Conservation (phyloP, 2,113 vertebrate genomes). For the Festucalex cinctus region DNA sequence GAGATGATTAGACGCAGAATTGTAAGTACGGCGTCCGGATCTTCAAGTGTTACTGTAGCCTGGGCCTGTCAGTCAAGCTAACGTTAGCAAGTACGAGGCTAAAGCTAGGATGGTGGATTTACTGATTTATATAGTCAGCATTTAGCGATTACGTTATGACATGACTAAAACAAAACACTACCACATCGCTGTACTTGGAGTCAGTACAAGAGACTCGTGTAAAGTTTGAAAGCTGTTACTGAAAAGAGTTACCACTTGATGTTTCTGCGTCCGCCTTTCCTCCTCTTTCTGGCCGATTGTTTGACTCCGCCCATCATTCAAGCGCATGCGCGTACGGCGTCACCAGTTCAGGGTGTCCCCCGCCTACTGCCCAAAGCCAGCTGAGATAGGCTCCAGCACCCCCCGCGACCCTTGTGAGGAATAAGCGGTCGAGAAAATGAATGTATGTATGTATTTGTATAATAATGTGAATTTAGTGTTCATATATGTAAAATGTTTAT, state of each 20-base stretch:
- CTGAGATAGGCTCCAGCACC: no score
- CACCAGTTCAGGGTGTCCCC: no score
- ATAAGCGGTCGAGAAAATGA: no score
- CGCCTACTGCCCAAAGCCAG: no score
- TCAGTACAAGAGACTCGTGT: background rate
- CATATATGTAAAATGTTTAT: no score
- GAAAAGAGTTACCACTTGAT: constrained; percentile 54
- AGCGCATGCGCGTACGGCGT: constrained; percentile 29
- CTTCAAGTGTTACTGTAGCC: constrained; percentile 14
- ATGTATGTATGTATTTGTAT: no score
- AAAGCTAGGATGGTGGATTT: constrained; percentile 17
- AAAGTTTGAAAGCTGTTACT: constrained; percentile 16
- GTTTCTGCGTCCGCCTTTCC: constrained; percentile 67
- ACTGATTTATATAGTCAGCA: constrained; percentile 17
- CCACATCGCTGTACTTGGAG: background rate
- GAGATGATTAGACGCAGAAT: constrained; percentile 12
- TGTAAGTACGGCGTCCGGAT: constrained; percentile 13
- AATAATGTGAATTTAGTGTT: no score
- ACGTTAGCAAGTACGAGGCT: constrained; percentile 45
- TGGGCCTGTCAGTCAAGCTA: constrained; percentile 63
- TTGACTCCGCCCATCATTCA: constrained; percentile 52
- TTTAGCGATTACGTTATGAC: background rate
- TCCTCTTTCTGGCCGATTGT: constrained; percentile 65
- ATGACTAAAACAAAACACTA: background rate
- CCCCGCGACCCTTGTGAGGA: no score